A percentile compares a stretch with the other conserved stretches of the same genome.
Conservation (phyloP, 1,140 invertebrate species). For the Euglossa dilemma region DNA sequence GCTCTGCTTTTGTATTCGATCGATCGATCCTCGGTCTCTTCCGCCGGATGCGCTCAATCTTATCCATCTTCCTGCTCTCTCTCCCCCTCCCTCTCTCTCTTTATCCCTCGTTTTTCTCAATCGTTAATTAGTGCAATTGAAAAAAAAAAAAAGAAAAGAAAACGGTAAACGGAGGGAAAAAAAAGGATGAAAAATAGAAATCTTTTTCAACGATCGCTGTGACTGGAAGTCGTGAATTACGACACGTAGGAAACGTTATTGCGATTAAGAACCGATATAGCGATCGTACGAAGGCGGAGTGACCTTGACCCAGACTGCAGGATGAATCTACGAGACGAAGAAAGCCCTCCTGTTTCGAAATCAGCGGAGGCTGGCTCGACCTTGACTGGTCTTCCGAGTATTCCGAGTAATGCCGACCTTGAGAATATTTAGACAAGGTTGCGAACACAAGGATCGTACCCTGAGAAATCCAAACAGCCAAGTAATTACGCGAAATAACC, state of each 20-base stretch:
- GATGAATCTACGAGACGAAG: slow-evolving; percentile 17
- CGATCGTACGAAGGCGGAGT: background rate
- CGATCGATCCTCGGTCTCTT: slow-evolving; percentile 40
- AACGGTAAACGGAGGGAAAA: background rate
- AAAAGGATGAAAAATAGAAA: background rate
- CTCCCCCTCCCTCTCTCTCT: too few relatives aligned
- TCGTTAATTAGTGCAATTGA: slow-evolving; percentile 8
- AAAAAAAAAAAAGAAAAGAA: background rate
- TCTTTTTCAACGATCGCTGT: background rate
- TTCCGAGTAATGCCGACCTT: background rate
- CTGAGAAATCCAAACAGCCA: background rate
- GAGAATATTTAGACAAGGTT: background rate
- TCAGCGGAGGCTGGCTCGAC: background rate
- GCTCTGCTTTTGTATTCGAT: slow-evolving; percentile 50
- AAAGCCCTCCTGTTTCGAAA: slow-evolving; percentile 12
- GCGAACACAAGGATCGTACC: background rate
- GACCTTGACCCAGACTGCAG: slow-evolving; percentile 63
- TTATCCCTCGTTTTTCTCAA: background rate
- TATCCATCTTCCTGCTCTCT: slow-evolving; percentile 14
- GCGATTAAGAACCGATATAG: background rate
- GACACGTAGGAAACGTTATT: background rate
- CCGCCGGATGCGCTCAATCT: slow-evolving; percentile 35
- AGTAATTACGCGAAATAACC: background rate
- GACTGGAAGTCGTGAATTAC: background rate
- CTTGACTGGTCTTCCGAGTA: slow-evolving; percentile 27